Evolutionary conservation across 1,140 invertebrate species (phyloP), one percentile per base, ranked within the genome.

Genomic region (Bombus balteatus): DNA sequence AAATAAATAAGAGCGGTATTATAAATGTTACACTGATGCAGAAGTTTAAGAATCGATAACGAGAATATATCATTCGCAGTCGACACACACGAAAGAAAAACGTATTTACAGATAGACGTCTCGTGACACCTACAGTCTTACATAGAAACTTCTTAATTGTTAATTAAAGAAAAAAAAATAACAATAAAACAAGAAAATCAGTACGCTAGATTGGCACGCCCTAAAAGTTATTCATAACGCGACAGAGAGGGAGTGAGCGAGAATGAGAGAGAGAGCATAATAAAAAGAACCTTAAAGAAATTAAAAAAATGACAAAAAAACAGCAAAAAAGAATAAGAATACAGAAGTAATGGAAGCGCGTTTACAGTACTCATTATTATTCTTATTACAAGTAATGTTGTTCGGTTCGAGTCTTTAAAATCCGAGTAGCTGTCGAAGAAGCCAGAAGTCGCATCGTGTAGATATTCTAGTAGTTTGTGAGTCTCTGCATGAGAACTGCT

Each of bases 331-430:
- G 71, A 43, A 37, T 32, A 89, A 75, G 82, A 85, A 91, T 89
- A 87, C 88, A 93, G 88, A 80, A 92, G 87, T 92, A 94, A 93
- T 92, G n/a, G 92, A 93, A 91, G 83, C 85, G 88, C 91, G 85
- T 90, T 93, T 87, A 78, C 92, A 92, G 91, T 94, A 93, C 92
- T 93, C 88, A 91, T 93, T 91, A 71, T 84, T 71, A 53, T 84
- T 43, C 74, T 91, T 90, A 92, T 89, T 89, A 91, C 92, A 85
- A 90, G 92, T 83, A 77, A 91, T 79, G 76, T 84, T 74, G 68
- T 82, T 93, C 87, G 91, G 91, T 94, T 94, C 34, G 82, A 91
- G 86, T 93, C 90, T 93, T 92, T 76, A 70, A 78, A 86, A 92
- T 92, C 83, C 88, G 88, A 91, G 88, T 93, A 93, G 90, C 87